Conservation (phyloP, 2,888 invertebrate genomes). For the Mimachlamys varia region DNA sequence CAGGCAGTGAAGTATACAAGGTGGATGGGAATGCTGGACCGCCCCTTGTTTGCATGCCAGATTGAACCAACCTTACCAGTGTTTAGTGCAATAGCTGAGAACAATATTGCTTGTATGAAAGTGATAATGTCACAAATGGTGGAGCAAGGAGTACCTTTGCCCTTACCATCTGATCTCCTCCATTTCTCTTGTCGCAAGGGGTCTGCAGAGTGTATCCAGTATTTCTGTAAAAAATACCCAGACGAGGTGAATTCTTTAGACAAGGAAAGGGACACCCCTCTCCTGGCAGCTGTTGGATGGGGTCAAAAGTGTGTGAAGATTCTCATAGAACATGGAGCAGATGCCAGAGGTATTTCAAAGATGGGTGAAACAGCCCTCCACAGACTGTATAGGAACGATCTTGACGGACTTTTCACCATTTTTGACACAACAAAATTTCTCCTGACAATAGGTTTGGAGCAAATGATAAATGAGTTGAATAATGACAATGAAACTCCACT, state of each 20-base stretch:
- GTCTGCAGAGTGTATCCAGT: slow-evolving; percentile 77
- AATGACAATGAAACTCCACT: slow-evolving; percentile 89
- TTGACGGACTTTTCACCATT: slow-evolving; percentile 83
- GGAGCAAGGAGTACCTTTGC: slow-evolving; percentile 68
- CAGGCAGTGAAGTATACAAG: slow-evolving; percentile 73
- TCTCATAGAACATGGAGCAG: slow-evolving; percentile 85
- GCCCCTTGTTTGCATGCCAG: slow-evolving; percentile 77
- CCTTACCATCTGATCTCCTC: slow-evolving; percentile 55
- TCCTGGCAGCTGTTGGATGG: slow-evolving; percentile 89
- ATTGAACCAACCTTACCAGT: slow-evolving; percentile 71
- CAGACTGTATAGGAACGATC: slow-evolving; percentile 81
- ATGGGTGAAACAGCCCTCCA: slow-evolving; percentile 86
- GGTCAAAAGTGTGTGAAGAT: slow-evolving; percentile 86
- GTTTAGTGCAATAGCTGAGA: slow-evolving; percentile 77
- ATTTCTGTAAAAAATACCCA: slow-evolving; percentile 73
- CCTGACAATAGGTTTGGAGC: slow-evolving; percentile 87
- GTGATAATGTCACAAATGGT: slow-evolving; percentile 80
- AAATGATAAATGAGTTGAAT: slow-evolving; percentile 88
- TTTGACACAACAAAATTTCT: slow-evolving; percentile 87
- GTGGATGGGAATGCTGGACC: slow-evolving; percentile 72
- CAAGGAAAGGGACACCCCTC: slow-evolving; percentile 89
- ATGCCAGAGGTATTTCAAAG: slow-evolving; percentile 87
- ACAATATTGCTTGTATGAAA: slow-evolving; percentile 74
- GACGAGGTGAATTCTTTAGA: slow-evolving; percentile 69
- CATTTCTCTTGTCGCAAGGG: slow-evolving; percentile 84